Evolutionary conservation across 1,140 invertebrate genomes (phyloP).

Genomic region (Zaprionus ghesquierei): DNA sequence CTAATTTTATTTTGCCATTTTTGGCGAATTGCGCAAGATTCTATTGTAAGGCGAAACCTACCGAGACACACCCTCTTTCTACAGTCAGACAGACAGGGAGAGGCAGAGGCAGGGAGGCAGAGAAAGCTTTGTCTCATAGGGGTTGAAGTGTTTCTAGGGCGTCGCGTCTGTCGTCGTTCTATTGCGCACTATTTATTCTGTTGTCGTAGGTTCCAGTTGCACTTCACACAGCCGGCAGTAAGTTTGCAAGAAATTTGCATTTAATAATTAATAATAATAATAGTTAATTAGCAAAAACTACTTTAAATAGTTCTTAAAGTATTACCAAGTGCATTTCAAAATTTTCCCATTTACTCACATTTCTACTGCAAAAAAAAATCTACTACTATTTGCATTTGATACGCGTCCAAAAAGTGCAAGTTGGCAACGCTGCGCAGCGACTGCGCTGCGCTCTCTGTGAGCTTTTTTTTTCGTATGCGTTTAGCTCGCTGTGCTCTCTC

Average conservation of each 20-base stretch:
- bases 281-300: neutral
- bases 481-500: slow-evolving; percentile 13
- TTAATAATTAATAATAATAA: neutral
- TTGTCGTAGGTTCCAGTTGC: slow-evolving; percentile 54
- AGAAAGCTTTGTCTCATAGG: slow-evolving; percentile 42
- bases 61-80: neutral
- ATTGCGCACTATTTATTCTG: slow-evolving; percentile 38
- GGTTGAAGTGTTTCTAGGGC: slow-evolving; percentile 41
- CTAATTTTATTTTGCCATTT: slow-evolving; percentile 8
- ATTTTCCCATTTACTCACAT: neutral
- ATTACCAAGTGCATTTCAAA: neutral
- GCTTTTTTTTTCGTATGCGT: slow-evolving; percentile 13
- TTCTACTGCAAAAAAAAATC: slow-evolving; percentile 32
- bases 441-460: slow-evolving; percentile 35
- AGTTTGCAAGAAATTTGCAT: neutral
- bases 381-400: slow-evolving; percentile 53
- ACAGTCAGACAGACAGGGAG: neutral
- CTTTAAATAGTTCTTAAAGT: neutral
- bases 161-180: neutral
- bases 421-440: slow-evolving; percentile 21
- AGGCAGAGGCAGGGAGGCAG: neutral
- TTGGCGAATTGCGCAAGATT: slow-evolving; percentile 62
- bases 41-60: slow-evolving; percentile 8
- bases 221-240: neutral
- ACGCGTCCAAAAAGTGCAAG: slow-evolving; percentile 65